Evolutionary conservation across 1,140 invertebrate genomes (phyloP), one percentile per base, ranked within the genome.

Genomic region (Mercenaria mercenaria): DNA sequence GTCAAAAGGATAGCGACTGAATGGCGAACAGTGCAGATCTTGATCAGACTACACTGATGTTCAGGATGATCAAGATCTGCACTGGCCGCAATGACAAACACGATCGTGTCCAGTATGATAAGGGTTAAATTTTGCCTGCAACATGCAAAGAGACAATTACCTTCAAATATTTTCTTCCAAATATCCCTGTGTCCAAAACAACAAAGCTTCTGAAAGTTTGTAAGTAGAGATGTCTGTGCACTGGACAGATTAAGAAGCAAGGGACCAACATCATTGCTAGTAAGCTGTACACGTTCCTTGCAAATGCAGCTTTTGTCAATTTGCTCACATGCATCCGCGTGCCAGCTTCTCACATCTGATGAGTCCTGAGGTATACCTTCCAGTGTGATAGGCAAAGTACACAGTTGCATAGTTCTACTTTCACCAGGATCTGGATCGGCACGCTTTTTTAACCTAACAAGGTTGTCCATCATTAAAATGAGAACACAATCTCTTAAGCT

Each of bases 381-480:
- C 3, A 86, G 6, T 20, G 84, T 86, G 4, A 86, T 76, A n/a
- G 84, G 84, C 32, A 86, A 47, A 1, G 84, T 86, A 26, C 84
- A 86, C 23, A 86, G 8, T 41, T 86, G 84, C 69, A 86, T 76
- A n/a, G 84, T 59, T 37, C 69, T 56, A 32, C 13, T 39, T 61
- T 77, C 84, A 13, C 84, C 84, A 0, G 84, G 84, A 47, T 86
- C 47, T 2, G 74, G 85, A 26, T 87, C 85, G 18, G 37, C 23
- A 37, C 76, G 74, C 23, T 80, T 47, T 29, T 87, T 87, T 1
- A 87, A 32, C n/a, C 85, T 67, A 6, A 87, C 85, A 50, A 87
- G 39, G 59, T 87, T 87, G 37, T 87, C 85, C 76, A 79, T 87
- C 85, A 87, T 79, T 34, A 87, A n/a, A 32, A 79, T 32, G 1